Evolutionary conservation across 2,797 vertebrate species (phyloP).

Genomic region (Coracias cyanogaster): DNA sequence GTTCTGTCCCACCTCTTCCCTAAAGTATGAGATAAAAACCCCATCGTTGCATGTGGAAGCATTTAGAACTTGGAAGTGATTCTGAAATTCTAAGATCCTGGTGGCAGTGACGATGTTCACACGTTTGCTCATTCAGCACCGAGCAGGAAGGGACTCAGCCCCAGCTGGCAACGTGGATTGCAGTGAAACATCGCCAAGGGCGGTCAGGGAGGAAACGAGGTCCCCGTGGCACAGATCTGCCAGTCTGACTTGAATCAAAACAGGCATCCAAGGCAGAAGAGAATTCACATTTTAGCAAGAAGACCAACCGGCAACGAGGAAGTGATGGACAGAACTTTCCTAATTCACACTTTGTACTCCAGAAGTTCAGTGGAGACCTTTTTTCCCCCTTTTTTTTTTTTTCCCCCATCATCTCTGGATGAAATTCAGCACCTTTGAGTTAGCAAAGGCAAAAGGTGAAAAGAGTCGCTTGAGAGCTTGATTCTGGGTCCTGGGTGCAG

Average conservation of each 20-base stretch:
- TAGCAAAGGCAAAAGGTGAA: constrained; percentile 32
- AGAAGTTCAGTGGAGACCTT: neutral
- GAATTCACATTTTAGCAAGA: neutral
- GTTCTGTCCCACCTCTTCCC: neutral
- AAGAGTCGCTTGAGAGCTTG: neutral
- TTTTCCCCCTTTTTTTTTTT: too few species aligned
- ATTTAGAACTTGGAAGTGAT: neutral
- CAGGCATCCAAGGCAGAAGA: neutral
- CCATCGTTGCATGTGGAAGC: neutral
- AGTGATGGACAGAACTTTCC: neutral
- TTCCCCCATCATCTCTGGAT: neutral
- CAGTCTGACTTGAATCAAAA: neutral
- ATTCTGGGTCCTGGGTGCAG: neutral
- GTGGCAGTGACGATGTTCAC: neutral
- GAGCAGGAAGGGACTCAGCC: neutral
- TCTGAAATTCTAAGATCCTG: neutral
- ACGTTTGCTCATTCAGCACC: neutral
- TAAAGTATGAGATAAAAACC: neutral
- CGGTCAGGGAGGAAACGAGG: neutral
- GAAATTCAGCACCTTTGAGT: constrained; percentile 43
- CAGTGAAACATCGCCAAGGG: neutral
- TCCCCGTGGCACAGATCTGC: neutral
- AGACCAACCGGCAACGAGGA: neutral
- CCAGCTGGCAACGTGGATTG: neutral
- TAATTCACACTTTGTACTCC: neutral